These are phyloP conservation scores for Aurelia aurita DNA, from an alignment of 30 jellyfish, hydroid and myxozoan species.

Conservation along the genomic window DNA sequence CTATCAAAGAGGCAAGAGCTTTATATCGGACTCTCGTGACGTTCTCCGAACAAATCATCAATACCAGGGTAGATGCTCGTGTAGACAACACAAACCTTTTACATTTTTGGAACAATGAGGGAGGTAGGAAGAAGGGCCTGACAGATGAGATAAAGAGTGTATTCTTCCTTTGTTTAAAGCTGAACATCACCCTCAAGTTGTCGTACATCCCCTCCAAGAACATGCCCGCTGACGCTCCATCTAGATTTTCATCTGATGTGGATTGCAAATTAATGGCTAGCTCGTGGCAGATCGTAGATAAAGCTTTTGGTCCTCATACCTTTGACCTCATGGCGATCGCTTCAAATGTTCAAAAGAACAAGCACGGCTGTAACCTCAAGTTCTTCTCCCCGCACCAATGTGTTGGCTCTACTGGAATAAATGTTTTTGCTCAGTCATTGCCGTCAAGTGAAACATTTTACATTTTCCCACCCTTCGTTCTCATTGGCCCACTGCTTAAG, in stretches of 20 bases:
- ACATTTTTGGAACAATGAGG: constrained; percentile 13
- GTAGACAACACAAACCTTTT: constrained; percentile 1
- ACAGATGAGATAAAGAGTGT: not conserved
- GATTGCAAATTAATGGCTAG: constrained; percentile 3
- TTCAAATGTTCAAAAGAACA: not conserved
- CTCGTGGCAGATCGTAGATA: constrained; percentile 5
- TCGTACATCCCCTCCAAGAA: not conserved
- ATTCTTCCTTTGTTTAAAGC: not conserved
- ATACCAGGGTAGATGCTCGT: not conserved
- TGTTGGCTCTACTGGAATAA: too few relatives aligned
- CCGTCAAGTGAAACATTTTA: not conserved
- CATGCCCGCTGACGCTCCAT: constrained; percentile 12
- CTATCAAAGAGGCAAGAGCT: constrained; percentile 11
- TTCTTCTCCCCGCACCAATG: not conserved
- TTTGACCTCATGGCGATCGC: constrained; percentile 27
- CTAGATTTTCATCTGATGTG: constrained; percentile 3
- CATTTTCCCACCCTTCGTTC: constrained; percentile 10
- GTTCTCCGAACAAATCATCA: not conserved
- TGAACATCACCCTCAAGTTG: constrained; percentile 1
- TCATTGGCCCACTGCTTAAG: constrained; percentile 1
- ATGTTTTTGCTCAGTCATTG: constrained; percentile 2
- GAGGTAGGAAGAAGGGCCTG: not conserved
- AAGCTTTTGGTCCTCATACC: constrained; percentile 29
- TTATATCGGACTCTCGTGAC: not conserved
- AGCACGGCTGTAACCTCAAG: not conserved